A percentile compares a stretch with the other conserved stretches of the same genome.
phyloP scores from a whole-genome alignment of 2,888 invertebrate genomes.

The Oscheius sp. region DNA sequence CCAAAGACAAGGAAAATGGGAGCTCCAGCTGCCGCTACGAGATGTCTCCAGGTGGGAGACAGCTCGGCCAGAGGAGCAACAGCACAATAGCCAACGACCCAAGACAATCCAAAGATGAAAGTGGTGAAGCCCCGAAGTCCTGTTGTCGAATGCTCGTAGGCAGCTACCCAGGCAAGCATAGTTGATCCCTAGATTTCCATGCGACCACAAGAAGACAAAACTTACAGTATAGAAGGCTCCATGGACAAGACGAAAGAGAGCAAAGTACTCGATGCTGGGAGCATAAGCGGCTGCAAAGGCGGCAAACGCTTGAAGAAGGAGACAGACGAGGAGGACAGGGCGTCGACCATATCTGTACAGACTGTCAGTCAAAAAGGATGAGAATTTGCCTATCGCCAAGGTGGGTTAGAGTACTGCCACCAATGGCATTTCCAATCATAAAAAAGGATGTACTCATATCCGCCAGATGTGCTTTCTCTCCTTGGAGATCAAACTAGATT shows the following conservation, averaged over 20 bases:
- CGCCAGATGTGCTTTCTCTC: conserved; percentile 45
- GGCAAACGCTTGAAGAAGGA: conserved; percentile 75
- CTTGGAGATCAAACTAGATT: conserved; percentile 37
- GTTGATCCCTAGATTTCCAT: conserved; percentile 42
- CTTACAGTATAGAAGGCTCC: conserved; percentile 82
- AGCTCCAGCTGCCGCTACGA: neutral
- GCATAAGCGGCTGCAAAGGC: conserved; percentile 81
- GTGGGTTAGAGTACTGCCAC: conserved; percentile 53
- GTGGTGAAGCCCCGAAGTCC: conserved; percentile 63
- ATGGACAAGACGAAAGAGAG: conserved; percentile 80
- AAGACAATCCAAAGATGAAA: conserved; percentile 62
- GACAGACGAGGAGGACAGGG: conserved; percentile 51
- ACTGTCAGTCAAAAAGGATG: neutral
- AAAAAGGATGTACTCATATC: conserved; percentile 56
- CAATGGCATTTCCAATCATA: conserved; percentile 61
- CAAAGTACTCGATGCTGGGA: conserved; percentile 81
- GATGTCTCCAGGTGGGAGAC: conserved; percentile 24
- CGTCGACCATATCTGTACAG: conserved; percentile 54
- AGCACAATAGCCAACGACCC: conserved; percentile 62
- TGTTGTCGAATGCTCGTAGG: conserved; percentile 64
- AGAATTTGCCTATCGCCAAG: conserved; percentile 42
- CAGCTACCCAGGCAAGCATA: conserved; percentile 63
- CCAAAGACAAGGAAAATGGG: conserved; percentile 11
- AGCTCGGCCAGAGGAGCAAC: conserved; percentile 32
- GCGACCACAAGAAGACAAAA: neutral